Evolutionary conservation across 2,113 vertebrate species (phyloP), one percentile per base, ranked within the genome.

Genomic region (Delphinapterus leucas): DNA sequence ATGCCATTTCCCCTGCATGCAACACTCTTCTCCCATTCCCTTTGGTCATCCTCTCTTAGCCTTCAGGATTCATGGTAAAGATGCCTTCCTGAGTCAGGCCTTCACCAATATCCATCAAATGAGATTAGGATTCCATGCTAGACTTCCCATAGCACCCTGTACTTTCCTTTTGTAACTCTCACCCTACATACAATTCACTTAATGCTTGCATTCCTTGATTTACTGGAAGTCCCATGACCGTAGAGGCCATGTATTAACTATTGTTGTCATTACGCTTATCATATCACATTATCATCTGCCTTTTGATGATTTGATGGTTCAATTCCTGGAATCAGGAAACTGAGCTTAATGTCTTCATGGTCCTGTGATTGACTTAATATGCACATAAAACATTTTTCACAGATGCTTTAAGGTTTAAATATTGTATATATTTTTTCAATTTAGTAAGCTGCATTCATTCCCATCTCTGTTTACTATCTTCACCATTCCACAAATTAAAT

Each of bases 401-500:
- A 93, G 53, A 77, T 82, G 9, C 28, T 41, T 87, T 83, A 73
- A 89, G 21, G 44, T 92, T 65, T 49, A 94, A 25, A 82, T 85
- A 58, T 58, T 58, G 55, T 58, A 93, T 86, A 23, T 41, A 74
- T 92, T 9, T 77, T 23, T 90, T 86, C 26, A 73, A 87, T 53
- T 94, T 44, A 82, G 14, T 89, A 65, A 14, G 88, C 49, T 88
- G 53, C 14, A 85, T 85, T 84, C 10, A 76, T 89, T 92, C 47
- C 38, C 7, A 65, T 89, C 31, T 89, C 31, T 93, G 31, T 73
- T 95, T 71, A 68, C 38, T 82, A 49, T 93, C 86, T 92, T 95
- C 44, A 89, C 89, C 36, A 71, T 82, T 97, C 44, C 38, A 82
- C 26, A 85, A 60, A 82, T 55, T 67, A 94, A 95, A 95, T 79